Evolutionary conservation across 1,140 invertebrate genomes (phyloP).

Genomic region (Bombus waltoni): DNA sequence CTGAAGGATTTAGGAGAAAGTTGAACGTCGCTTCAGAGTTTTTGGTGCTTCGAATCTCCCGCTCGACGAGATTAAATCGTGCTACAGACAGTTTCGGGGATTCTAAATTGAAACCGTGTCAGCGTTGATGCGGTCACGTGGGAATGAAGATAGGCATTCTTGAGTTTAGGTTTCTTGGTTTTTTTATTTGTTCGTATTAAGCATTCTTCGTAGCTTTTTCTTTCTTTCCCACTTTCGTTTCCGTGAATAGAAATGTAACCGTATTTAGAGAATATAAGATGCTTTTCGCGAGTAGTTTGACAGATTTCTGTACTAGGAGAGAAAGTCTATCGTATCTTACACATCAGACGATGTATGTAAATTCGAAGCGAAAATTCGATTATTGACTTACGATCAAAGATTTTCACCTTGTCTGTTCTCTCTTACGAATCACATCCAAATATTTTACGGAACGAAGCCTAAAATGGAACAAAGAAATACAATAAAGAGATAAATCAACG

Average conservation of each 20-base stretch:
- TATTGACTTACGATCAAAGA: too few relatives aligned
- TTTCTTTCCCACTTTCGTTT: too few relatives aligned
- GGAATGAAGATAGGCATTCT: background rate
- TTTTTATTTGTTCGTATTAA: background rate
- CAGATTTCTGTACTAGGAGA: too few relatives aligned
- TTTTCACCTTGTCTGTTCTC: too few relatives aligned
- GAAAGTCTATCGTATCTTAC: too few relatives aligned
- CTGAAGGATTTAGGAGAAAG: slow-evolving; percentile 50
- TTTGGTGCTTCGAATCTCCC: slow-evolving; percentile 14
- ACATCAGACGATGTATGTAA: too few relatives aligned
- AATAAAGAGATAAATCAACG: background rate
- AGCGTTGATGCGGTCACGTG: background rate
- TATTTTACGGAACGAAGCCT: background rate
- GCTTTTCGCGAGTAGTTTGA: too few relatives aligned
- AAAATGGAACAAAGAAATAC: background rate
- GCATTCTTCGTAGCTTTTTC: background rate
- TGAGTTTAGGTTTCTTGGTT: too few relatives aligned
- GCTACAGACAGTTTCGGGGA: background rate
- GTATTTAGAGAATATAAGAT: too few relatives aligned
- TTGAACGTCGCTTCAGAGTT: slow-evolving; percentile 11
- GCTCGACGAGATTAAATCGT: slow-evolving; percentile 32
- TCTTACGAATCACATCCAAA: background rate
- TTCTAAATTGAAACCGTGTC: slow-evolving; percentile 26
- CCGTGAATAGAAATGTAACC: too few relatives aligned
- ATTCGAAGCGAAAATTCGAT: too few relatives aligned